Percentiles rank a stretch among this genome's conserved stretches.
phyloP scores from a whole-genome alignment of 2,888 invertebrate species.

The Lasioglossum calceatum region DNA sequence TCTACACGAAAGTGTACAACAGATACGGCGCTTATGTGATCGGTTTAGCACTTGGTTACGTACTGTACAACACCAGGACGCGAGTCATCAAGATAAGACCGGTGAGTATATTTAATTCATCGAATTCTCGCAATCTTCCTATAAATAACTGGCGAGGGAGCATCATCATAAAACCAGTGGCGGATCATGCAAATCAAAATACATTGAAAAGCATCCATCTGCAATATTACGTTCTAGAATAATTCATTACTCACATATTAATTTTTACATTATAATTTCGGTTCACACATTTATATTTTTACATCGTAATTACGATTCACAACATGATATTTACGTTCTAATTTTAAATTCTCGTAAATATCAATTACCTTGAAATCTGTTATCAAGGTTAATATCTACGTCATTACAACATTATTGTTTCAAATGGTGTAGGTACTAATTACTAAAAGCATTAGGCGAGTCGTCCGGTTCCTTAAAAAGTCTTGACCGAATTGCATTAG shows the following conservation, averaged over 20 bases:
- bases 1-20: constrained; percentile 77
- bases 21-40: constrained; percentile 82
- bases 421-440: not conserved
- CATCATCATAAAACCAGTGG: not conserved
- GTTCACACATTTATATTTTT: too few relatives aligned
- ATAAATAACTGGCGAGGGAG: not conserved
- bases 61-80: constrained; percentile 69
- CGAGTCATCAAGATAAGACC: constrained; percentile 61
- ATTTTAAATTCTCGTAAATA: not conserved
- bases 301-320: too few relatives aligned
- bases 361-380: not conserved
- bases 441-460: not conserved
- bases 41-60: constrained; percentile 80
- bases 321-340: not conserved
- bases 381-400: not conserved
- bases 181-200: not conserved
- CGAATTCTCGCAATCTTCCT: not conserved
- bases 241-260: not conserved
- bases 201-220: not conserved
- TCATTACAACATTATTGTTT: not conserved
- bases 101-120: constrained; percentile 42
- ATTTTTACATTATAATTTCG: not conserved
- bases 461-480: not conserved
- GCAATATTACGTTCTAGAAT: not conserved
- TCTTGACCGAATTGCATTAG: not conserved